A percentile compares a stretch with the other conserved stretches of the same genome.
phyloP scores from a whole-genome alignment of 1,140 invertebrate genomes.

The Wiebesia pumilae region DNA sequence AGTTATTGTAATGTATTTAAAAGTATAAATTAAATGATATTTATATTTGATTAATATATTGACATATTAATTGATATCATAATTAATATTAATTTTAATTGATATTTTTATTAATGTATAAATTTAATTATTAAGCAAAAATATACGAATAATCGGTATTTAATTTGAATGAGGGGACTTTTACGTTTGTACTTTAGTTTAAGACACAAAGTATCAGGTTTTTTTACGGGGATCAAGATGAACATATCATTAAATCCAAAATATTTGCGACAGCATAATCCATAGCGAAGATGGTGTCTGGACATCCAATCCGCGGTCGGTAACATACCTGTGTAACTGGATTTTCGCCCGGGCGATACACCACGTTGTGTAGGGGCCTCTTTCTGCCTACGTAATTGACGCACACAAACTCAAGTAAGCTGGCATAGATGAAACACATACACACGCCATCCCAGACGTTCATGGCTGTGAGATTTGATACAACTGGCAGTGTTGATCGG shows the following conservation, averaged over 20 bases:
- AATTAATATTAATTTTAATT: too few species aligned
- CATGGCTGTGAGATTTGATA: constrained; percentile 95
- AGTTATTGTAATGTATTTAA: too few species aligned
- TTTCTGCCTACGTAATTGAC: constrained; percentile 96
- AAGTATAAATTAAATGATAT: too few species aligned
- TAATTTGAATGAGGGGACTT: background rate
- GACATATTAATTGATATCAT: too few species aligned
- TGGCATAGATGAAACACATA: constrained; percentile 97
- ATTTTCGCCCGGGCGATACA: constrained; percentile 91
- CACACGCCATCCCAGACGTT: constrained; percentile 97
- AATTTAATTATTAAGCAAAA: too few species aligned
- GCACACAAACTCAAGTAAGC: constrained; percentile 93
- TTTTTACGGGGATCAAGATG: background rate
- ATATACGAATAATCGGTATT: background rate
- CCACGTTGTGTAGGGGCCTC: constrained; percentile 89
- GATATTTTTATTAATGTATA: too few species aligned
- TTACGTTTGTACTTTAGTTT: background rate
- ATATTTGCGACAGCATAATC: background rate
- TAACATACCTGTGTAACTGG: constrained; percentile 88
- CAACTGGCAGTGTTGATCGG: constrained; percentile 91
- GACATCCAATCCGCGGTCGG: background rate
- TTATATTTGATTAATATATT: too few species aligned
- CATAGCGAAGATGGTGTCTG: background rate
- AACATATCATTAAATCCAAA: background rate
- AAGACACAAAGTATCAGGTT: background rate